Base-by-base conservation (phyloP, 2,113 vertebrate genomes). In the Dasyornis broadbenti region DNA sequence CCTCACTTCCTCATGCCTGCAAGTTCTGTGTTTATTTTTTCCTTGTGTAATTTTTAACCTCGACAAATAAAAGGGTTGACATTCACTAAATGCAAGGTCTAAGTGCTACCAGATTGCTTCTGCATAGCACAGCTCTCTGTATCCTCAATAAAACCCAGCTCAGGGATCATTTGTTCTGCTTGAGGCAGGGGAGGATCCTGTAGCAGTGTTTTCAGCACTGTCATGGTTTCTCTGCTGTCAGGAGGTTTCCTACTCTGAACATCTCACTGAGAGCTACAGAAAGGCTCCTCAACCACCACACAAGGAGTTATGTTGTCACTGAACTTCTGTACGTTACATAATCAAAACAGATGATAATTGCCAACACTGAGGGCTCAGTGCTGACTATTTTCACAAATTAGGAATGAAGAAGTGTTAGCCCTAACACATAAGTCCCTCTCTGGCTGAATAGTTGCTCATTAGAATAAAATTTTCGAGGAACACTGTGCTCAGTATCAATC, bases 11-110 rank as follows among this genome's bases (percentile, higher is more conserved):
- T 89, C 59, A 66, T 64, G 70, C 83, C 94, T 89, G 11, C 28
- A 28, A 78, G 73, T 28, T 8, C 49, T 45, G 26, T 82, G 88
- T 95, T 94, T 94, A 92, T 90, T 94, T 96, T 93, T 70, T 2
- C 61, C 91, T 24, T 59, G 89, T 85, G 39, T 95, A 87, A 93
- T 75, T 94, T 92, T 89, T 77, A 80, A 95, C 81, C 82, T 90
- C 22, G 1, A 53, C 15, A 6, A 86, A 82, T 75, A 53, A 47
- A 76, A 47, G 16, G 30, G 42, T 71, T 79, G n/a, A 68, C 85
- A 88, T 61, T 86, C 50, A 64, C 75, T 53, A 45, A 71, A 86
- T 2, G 28, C 35, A 49, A 90, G 39, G 73, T 33, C 16, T 57
- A 59, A 92, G 85, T 47, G 76, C 80, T 86, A 90, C 85, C 90